phyloP scores from a whole-genome alignment of 2,888 invertebrate genomes.

The Cataglyphis cursor region DNA sequence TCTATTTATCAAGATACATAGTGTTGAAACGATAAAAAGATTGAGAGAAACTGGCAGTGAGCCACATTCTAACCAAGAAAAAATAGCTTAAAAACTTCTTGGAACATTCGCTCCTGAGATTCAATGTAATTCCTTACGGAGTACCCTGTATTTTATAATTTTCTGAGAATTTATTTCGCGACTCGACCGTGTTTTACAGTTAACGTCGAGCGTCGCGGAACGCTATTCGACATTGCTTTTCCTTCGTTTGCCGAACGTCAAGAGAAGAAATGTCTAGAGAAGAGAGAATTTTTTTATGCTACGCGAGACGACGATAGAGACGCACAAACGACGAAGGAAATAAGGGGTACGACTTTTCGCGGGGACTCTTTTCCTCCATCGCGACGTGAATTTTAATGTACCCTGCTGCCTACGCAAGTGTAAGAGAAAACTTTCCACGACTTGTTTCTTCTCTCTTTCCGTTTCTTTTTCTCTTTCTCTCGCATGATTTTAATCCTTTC shows the following conservation, averaged over 20 bases:
- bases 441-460: slow-evolving; percentile 1
- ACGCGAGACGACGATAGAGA: slow-evolving; percentile 42
- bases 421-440: slow-evolving; percentile 50
- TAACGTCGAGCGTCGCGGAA: slow-evolving; percentile 35
- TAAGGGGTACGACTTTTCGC: slow-evolving; percentile 46
- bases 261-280: not conserved
- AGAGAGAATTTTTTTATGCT: slow-evolving; percentile 9
- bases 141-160: slow-evolving; percentile 53
- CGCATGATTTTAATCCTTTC: slow-evolving; percentile 59
- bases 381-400: slow-evolving; percentile 68
- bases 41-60: not conserved
- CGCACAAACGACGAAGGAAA: slow-evolving; percentile 51
- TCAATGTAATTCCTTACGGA: slow-evolving; percentile 41
- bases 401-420: slow-evolving; percentile 31
- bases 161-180: slow-evolving; percentile 38
- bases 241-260: slow-evolving; percentile 39
- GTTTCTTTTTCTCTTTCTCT: slow-evolving; percentile 42
- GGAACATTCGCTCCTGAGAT: slow-evolving; percentile 28
- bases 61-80: slow-evolving; percentile 15
- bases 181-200: slow-evolving; percentile 49
- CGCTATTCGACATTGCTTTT: slow-evolving; percentile 40
- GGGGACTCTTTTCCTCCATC: slow-evolving; percentile 34
- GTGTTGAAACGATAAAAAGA: slow-evolving; percentile 21
- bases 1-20: not conserved
- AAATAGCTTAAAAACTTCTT: slow-evolving; percentile 23